Percentiles rank a stretch among this genome's conserved stretches.
Evolutionary conservation across 2,888 invertebrate species (phyloP).

Genomic region (Leucozona laternaria): DNA sequence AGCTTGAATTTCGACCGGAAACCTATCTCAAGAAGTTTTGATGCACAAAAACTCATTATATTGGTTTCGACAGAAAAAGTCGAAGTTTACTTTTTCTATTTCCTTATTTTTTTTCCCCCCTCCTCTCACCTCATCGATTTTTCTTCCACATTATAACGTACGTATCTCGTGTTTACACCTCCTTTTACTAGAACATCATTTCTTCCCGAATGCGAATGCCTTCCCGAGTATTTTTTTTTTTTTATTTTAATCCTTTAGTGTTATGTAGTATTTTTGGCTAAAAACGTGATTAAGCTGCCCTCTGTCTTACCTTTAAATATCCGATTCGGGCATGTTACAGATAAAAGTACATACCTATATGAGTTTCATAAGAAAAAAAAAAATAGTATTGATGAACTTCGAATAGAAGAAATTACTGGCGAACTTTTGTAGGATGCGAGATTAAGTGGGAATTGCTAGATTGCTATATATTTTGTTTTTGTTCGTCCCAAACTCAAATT

Average conservation of each 20-base stretch:
- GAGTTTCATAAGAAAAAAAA: neutral
- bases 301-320: conserved; percentile 38
- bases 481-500: conserved; percentile 5
- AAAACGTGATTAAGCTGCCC: conserved; percentile 59
- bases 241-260: conserved; percentile 28
- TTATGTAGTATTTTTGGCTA: conserved; percentile 45
- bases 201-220: neutral
- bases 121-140: neutral
- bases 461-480: neutral
- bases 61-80: conserved; percentile 50
- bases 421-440: conserved; percentile 31
- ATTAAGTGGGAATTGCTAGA: conserved; percentile 27
- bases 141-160: conserved; percentile 29
- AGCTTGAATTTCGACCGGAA: conserved; percentile 72
- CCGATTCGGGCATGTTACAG: conserved; percentile 9
- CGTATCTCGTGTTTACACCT: conserved; percentile 8
- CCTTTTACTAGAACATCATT: conserved; percentile 7
- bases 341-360: neutral
- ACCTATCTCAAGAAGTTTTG: conserved; percentile 74
- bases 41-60: conserved; percentile 74
- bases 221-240: conserved; percentile 5
- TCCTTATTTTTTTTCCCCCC: neutral
- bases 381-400: conserved; percentile 28
- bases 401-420: conserved; percentile 29
- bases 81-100: conserved; percentile 57